Evolutionary conservation across 2,888 invertebrate species (phyloP), one percentile per base, ranked within the genome.

Genomic region (Odontocolon sp.): DNA sequence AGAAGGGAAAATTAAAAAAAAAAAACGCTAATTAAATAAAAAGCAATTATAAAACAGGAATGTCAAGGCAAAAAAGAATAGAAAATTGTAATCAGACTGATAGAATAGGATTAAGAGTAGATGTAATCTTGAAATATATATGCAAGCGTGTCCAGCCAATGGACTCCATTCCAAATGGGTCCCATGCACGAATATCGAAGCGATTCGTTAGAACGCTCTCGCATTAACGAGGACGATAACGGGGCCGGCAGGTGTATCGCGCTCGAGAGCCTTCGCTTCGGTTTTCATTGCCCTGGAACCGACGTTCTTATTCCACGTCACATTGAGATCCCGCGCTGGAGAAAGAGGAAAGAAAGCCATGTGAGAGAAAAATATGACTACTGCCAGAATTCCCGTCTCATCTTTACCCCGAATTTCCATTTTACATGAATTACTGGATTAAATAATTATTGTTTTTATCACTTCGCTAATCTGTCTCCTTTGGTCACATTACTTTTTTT

Each of bases 211-310:
- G 81, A 84, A 78, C 79, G 78, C 63, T 80, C 78, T 74, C 73
- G 80, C 77, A 73, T 85, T 86, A 87, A 87, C 83, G 86, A 85
- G 82, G 83, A 78, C 83, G 83, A 85, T 87, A 87, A 87, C 84
- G 85, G 83, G 83, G 81, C 78, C 74, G 84, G 86, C 87, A 87
- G 87, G 87, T 87, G 86, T 80, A 83, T 79, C 80, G 75, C 33
- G 45, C 61, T 64, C 23, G 57, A 57, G 75, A 69, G 61, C 33
- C 57, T 31, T 33, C 59, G 56, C 33, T 38, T 57, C 57, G 40
- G 14, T 54, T 63, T n/a, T n/a, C 36, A 38, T 26, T 50, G 36
- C 38, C 23, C 14, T 52, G 14, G 23, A 21, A 14, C 40, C 16
- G 9, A 21, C 33, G 14, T 28, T 45, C 23, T 9, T 42, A 5